These are phyloP conservation scores for Astyanax mexicanus DNA, from an alignment of 2,797 vertebrate genomes.

Conservation along the genomic window DNA sequence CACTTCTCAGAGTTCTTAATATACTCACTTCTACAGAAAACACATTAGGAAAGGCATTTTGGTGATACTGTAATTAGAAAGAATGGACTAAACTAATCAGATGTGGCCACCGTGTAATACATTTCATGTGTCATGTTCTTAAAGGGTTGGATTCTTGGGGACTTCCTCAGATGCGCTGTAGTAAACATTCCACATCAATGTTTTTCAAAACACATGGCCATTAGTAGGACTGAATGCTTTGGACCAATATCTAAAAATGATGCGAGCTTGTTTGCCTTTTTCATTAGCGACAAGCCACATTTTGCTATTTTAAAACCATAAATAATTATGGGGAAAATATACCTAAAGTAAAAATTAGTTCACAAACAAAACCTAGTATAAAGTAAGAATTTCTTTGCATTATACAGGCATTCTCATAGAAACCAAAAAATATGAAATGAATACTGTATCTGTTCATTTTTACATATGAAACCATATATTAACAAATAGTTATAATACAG, in stretches of 20 bases:
- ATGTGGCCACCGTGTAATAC: constrained; percentile 9
- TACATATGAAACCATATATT: constrained; percentile 71
- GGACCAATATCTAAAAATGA: constrained; percentile 14
- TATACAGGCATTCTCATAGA: constrained; percentile 44
- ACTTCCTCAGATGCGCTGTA: neutral
- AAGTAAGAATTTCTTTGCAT: neutral
- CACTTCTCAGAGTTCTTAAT: neutral
- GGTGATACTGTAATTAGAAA: constrained; percentile 28
- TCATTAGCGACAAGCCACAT: constrained; percentile 13
- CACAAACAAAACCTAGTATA: constrained; percentile 31
- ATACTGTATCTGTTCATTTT: constrained; percentile 55
- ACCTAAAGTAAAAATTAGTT: constrained; percentile 25
- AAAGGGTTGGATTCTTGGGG: constrained; percentile 30
- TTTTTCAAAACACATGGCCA: neutral
- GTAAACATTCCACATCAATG: constrained; percentile 4
- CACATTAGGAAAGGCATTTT: constrained; percentile 39
- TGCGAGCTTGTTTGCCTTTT: neutral
- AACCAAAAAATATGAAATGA: constrained; percentile 50
- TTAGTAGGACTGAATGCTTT: constrained; percentile 10
- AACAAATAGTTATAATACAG: constrained; percentile 72
- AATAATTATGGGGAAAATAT: constrained; percentile 17
- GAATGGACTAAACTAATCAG: neutral
- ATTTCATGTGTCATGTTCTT: constrained; percentile 21
- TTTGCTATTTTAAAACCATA: constrained; percentile 38
- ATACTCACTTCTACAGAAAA: constrained; percentile 10